phyloP scores from a whole-genome alignment of 2,113 vertebrate species.

The Budorcas taxicolor region DNA sequence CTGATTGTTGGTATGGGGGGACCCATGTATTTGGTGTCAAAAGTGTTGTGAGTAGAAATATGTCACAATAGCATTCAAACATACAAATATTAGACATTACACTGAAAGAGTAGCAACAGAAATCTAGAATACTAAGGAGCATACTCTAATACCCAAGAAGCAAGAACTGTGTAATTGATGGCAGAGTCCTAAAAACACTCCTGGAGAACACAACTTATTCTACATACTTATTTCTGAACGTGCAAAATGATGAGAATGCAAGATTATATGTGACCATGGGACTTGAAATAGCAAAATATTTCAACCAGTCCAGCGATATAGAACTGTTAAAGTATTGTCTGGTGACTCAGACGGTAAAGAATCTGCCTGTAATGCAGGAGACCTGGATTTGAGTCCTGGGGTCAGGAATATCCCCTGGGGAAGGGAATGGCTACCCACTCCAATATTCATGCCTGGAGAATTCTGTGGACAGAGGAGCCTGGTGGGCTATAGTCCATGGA shows the following conservation, averaged over 20 bases:
- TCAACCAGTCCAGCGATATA: neutral
- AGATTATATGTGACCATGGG: neutral
- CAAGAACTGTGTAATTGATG: neutral
- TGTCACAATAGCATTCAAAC: neutral
- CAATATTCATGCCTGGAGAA: neutral
- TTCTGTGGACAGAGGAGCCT: neutral
- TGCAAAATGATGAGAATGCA: neutral
- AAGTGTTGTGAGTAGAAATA: neutral
- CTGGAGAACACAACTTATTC: neutral
- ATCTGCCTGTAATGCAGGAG: neutral
- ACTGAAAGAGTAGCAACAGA: neutral
- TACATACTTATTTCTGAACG: neutral
- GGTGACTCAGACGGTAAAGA: neutral
- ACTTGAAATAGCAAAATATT: neutral
- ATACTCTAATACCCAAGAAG: neutral
- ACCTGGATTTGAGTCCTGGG: neutral
- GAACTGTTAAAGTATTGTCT: neutral
- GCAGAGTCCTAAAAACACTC: neutral
- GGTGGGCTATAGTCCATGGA: neutral
- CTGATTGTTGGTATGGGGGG: neutral
- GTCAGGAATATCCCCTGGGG: neutral
- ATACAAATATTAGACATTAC: neutral
- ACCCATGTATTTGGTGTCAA: neutral
- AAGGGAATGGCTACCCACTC: neutral
- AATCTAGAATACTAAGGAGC: neutral